Base-by-base conservation (phyloP, 2,113 vertebrate genomes). In the Arvicanthis niloticus region DNA sequence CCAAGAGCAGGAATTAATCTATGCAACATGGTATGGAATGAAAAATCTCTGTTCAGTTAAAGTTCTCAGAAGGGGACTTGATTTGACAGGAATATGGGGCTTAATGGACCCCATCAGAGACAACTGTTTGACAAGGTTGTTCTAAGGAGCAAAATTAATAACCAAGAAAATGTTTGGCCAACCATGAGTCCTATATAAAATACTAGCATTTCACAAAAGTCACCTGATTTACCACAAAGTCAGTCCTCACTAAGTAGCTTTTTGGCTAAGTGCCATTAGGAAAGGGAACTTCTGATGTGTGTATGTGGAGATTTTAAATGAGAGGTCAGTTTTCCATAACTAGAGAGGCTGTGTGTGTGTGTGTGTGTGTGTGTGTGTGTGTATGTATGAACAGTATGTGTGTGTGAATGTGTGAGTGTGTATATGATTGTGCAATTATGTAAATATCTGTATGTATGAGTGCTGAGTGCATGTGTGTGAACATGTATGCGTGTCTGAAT, bases 11-110 rank as follows among this genome's bases (percentile, higher is more conserved):
- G 37, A 88, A 72, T 88, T 40, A 75, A 17, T 75, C 34, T 89
- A 42, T 58, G 51, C 8, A 11, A 58, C 24, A 13, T 19, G 51
- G 68, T 42, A 17, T 16, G 51, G 85, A 85, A 77, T 81, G 45
- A 53, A 40, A 94, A 96, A 73, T n/a, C 29, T 26, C 11, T 40
- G 22, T 91, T 93, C 40, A 76, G 73, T 82, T 62, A 80, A 11
- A 0, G 7, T 88, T 76, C 70, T 95, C 70, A 94, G 82, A 88
- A 95, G 58, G 82, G 42, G 31, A 40, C 45, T 96, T 85, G 9
- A 73, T 93, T 75, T 92, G 94, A 89, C 77, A 89, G 45, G n/a
- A 81, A 37, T 15, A 7, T 73, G 65, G 51, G 37, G n/a, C 53
- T 42, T 89, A 73, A 89, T 89, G 68, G 68, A 88, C 48, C 45